phyloP scores from a whole-genome alignment of 2,113 vertebrate genomes.

The Corythornis cristatus region DNA sequence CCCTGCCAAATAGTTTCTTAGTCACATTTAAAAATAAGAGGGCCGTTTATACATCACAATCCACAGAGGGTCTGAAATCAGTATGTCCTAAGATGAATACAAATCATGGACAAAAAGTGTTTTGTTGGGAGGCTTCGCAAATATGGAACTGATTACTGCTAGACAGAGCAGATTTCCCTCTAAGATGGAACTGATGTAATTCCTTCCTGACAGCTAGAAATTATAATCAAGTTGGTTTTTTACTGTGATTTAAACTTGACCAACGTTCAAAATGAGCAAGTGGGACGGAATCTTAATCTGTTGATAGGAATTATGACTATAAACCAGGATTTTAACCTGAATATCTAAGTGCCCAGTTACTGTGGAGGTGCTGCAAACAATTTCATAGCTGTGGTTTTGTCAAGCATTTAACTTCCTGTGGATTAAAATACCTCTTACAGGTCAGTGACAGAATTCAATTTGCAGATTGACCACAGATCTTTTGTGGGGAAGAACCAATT shows the following conservation, averaged over 20 bases:
- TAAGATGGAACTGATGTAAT: slow-evolving; percentile 40
- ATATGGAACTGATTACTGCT: slow-evolving; percentile 56
- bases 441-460: slow-evolving; percentile 45
- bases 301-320: not conserved
- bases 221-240: not conserved
- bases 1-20: slow-evolving; percentile 49
- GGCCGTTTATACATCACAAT: slow-evolving; percentile 43
- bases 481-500: not conserved
- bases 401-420: not conserved
- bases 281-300: not conserved
- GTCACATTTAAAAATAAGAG: slow-evolving; percentile 51
- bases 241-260: not conserved
- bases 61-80: slow-evolving; percentile 58
- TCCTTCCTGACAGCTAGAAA: slow-evolving; percentile 50
- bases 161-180: slow-evolving; percentile 39
- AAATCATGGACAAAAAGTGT: slow-evolving; percentile 51
- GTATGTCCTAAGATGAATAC: slow-evolving; percentile 14
- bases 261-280: slow-evolving; percentile 14
- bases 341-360: not conserved
- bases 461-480: not conserved
- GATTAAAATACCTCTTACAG: not conserved
- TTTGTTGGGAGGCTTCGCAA: slow-evolving; percentile 56
- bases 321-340: not conserved
- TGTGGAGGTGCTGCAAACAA: not conserved
- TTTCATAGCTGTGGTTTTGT: not conserved